These are phyloP conservation scores for Cebidichthys violaceus DNA, from an alignment of 2,113 vertebrate genomes.

Conservation along the genomic window DNA sequence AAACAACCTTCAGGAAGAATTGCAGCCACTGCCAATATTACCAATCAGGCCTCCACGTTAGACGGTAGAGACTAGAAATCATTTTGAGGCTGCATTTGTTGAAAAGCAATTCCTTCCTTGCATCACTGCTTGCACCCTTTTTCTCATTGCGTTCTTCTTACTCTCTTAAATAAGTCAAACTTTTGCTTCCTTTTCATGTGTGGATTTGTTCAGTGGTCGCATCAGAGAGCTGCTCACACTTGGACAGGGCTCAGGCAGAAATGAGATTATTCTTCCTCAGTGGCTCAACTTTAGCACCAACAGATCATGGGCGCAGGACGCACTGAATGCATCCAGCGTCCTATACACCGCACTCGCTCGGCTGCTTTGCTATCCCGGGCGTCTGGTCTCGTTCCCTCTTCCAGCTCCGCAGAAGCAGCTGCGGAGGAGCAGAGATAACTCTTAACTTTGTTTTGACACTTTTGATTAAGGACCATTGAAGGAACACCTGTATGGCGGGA, in stretches of 20 bases:
- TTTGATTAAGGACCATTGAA: slow-evolving; percentile 91
- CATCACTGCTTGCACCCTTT: not conserved
- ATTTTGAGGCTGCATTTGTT: slow-evolving; percentile 6
- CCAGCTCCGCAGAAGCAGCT: slow-evolving; percentile 76
- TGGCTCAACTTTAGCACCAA: slow-evolving; percentile 46
- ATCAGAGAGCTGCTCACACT: slow-evolving; percentile 36
- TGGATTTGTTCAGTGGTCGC: slow-evolving; percentile 22
- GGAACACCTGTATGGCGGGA: slow-evolving; percentile 88
- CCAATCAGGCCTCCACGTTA: slow-evolving; percentile 49
- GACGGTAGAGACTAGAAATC: slow-evolving; percentile 12
- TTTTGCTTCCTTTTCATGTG: slow-evolving; percentile 10
- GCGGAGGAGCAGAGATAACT: slow-evolving; percentile 85
- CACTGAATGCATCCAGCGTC: slow-evolving; percentile 50
- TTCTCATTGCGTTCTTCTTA: not conserved
- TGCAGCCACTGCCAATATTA: slow-evolving; percentile 49
- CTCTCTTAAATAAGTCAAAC: slow-evolving; percentile 27
- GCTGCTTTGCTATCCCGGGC: slow-evolving; percentile 57
- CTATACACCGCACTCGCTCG: slow-evolving; percentile 10
- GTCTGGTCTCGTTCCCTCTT: slow-evolving; percentile 64
- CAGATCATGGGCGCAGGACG: slow-evolving; percentile 33
- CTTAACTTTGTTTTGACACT: slow-evolving; percentile 92
- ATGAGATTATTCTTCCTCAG: slow-evolving; percentile 21
- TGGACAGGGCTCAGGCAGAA: slow-evolving; percentile 20
- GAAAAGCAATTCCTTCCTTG: not conserved
- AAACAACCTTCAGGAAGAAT: slow-evolving; percentile 69